phyloP scores from a whole-genome alignment of 2,797 vertebrate genomes.

The Ispidina picta region DNA sequence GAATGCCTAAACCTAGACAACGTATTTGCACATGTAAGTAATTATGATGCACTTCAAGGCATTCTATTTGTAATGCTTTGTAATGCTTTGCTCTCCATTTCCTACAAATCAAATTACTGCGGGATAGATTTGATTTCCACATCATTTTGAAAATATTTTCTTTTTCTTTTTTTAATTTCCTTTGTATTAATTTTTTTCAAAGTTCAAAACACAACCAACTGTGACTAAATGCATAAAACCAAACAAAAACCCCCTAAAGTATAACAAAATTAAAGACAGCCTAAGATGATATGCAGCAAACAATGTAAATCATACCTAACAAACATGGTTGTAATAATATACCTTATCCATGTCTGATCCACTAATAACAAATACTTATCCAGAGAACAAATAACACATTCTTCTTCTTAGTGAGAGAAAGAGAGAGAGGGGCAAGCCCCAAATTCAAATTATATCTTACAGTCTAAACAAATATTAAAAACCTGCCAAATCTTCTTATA shows the following conservation, averaged over 20 bases:
- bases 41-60: conserved; percentile 83
- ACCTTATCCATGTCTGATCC: conserved; percentile 79
- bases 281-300: conserved; percentile 72
- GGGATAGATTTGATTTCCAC: conserved; percentile 83
- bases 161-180: conserved; percentile 82
- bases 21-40: conserved; percentile 83
- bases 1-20: conserved; percentile 74
- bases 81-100: conserved; percentile 83
- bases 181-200: conserved; percentile 81
- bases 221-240: conserved; percentile 82
- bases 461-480: conserved; percentile 71
- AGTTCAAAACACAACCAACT: conserved; percentile 81
- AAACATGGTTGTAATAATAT: conserved; percentile 74
- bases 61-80: conserved; percentile 81
- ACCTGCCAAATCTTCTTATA: conserved; percentile 67
- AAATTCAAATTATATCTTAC: conserved; percentile 74
- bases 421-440: conserved; percentile 23
- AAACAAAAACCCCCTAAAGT: conserved; percentile 76
- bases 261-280: conserved; percentile 80
- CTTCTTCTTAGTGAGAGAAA: conserved; percentile 57
- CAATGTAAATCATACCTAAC: conserved; percentile 75
- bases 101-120: conserved; percentile 83
- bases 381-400: conserved; percentile 73
- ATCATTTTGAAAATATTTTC: conserved; percentile 84
- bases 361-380: conserved; percentile 78